phyloP scores from a whole-genome alignment of 2,888 invertebrate genomes.

The Ochropleura plecta region DNA sequence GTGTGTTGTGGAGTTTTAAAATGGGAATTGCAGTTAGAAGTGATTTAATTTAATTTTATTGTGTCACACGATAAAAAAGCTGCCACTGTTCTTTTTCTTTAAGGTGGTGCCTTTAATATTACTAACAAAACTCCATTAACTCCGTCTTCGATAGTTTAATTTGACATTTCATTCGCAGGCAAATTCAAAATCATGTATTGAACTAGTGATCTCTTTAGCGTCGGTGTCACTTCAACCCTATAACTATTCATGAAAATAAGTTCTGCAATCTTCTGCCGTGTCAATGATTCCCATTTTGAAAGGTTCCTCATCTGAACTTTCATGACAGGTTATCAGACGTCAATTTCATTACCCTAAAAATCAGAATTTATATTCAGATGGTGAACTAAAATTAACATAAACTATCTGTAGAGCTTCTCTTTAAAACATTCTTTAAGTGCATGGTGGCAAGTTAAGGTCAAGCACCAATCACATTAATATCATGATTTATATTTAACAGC shows the following conservation, averaged over 20 bases:
- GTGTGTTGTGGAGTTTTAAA: conserved; percentile 28
- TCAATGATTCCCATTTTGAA: neutral
- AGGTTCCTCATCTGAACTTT: conserved; percentile 11
- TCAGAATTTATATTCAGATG: conserved; percentile 39
- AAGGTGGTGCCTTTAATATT: neutral
- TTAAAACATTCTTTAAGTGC: conserved; percentile 76
- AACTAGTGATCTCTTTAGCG: too few relatives aligned
- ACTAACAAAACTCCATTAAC: neutral
- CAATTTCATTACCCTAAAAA: conserved; percentile 44
- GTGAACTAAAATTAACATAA: conserved; percentile 37
- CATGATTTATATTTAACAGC: conserved; percentile 80
- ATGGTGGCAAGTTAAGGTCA: conserved; percentile 72
- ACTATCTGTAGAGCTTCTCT: conserved; percentile 65
- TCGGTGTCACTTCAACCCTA: too few relatives aligned
- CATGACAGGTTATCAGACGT: conserved; percentile 30
- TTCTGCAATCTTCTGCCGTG: too few relatives aligned
- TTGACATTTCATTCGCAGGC: neutral
- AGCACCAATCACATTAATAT: conserved; percentile 76
- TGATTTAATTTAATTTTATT: conserved; percentile 26
- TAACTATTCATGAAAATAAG: too few relatives aligned
- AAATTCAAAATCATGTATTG: too few relatives aligned
- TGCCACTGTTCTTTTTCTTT: neutral
- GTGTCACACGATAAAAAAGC: neutral
- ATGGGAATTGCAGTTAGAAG: conserved; percentile 17
- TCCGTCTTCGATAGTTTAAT: neutral